These are phyloP conservation scores for Catajapyx aquilonaris DNA, from an alignment of 1,140 invertebrate genomes.

Conservation along the genomic window DNA sequence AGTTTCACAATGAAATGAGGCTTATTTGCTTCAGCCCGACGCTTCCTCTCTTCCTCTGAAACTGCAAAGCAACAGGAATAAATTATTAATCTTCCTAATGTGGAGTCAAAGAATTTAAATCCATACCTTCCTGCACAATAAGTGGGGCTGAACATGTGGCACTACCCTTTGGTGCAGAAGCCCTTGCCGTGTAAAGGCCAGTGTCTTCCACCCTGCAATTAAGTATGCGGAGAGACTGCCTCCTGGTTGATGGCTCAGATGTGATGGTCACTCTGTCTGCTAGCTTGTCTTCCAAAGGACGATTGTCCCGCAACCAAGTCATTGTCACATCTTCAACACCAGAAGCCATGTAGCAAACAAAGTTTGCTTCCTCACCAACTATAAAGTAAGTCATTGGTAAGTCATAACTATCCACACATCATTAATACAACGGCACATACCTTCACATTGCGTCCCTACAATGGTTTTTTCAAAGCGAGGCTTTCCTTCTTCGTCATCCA, in stretches of 20 bases:
- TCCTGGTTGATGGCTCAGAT: constrained; percentile 14
- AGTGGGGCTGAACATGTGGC: constrained; percentile 64
- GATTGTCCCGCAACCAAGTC: constrained; percentile 78
- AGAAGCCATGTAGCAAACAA: constrained; percentile 52
- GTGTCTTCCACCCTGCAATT: constrained; percentile 51
- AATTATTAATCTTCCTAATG: neutral
- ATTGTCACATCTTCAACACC: constrained; percentile 31
- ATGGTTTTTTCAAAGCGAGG: neutral
- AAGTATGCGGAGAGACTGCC: neutral
- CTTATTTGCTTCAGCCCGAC: constrained; percentile 41
- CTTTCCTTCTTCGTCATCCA: constrained; percentile 5
- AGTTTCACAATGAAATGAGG: constrained; percentile 62
- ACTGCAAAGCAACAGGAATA: constrained; percentile 26
- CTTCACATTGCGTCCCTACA: neutral
- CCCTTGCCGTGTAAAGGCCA: constrained; percentile 77
- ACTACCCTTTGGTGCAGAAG: constrained; percentile 57
- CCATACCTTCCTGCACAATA: constrained; percentile 57
- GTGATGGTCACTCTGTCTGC: constrained; percentile 45
- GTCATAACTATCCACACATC: too few species aligned
- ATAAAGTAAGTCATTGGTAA: constrained; percentile 8
- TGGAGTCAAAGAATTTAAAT: neutral
- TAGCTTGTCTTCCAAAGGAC: constrained; percentile 48
- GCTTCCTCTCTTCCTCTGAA: constrained; percentile 42
- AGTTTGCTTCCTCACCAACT: constrained; percentile 68
- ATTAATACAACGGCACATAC: too few species aligned